These are phyloP conservation scores for Thaumetopoea pityocampa DNA, from an alignment of 1,140 invertebrate species.

Conservation along the genomic window DNA sequence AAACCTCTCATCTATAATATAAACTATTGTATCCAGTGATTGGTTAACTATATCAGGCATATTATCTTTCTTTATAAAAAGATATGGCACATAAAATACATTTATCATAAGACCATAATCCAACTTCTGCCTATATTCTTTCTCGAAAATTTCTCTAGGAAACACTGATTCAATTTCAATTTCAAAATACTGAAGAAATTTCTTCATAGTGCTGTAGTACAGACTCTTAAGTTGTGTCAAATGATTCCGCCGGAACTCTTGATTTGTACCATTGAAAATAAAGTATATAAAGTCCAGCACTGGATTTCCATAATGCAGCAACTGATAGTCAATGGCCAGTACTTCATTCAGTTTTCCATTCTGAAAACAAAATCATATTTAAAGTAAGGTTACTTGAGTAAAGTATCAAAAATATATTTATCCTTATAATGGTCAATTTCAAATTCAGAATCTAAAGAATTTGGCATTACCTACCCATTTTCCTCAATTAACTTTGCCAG, in stretches of 20 bases:
- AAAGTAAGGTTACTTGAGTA: neutral
- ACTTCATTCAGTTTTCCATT: constrained; percentile 33
- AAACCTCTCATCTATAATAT: constrained; percentile 31
- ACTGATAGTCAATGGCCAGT: constrained; percentile 49
- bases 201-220: constrained; percentile 36
- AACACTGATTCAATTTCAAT: constrained; percentile 34
- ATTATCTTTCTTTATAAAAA: constrained; percentile 32
- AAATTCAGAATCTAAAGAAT: neutral
- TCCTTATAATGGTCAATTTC: neutral
- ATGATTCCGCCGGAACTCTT: constrained; percentile 37
- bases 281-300: constrained; percentile 51
- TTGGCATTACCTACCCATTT: neutral
- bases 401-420: neutral
- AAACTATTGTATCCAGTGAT: constrained; percentile 24
- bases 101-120: constrained; percentile 41
- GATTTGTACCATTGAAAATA: constrained; percentile 40
- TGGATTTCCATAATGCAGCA: constrained; percentile 48
- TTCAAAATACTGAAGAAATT: constrained; percentile 36
- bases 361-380: constrained; percentile 26
- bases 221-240: constrained; percentile 32
- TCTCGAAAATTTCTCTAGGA: constrained; percentile 36
- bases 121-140: constrained; percentile 29
- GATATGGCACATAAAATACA: constrained; percentile 36
- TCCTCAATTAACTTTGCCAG: no score
- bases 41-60: constrained; percentile 34